Evolutionary conservation across 2,797 vertebrate species (phyloP).

Genomic region (Emys orbicularis): DNA sequence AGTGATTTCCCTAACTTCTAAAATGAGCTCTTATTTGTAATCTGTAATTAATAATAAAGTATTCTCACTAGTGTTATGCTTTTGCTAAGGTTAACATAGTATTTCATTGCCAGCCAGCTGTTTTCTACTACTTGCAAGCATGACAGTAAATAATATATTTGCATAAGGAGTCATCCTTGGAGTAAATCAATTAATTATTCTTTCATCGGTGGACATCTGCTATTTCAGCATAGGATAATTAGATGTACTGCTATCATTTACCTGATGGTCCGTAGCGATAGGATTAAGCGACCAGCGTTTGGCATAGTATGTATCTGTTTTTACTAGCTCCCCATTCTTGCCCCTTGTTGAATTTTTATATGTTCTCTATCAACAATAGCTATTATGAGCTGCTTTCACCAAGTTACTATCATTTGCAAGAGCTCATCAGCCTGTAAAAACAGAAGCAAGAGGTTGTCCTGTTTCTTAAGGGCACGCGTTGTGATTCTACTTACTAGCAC

Average conservation of each 20-base stretch:
- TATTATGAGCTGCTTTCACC: background rate
- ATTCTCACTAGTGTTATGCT: constrained; percentile 39
- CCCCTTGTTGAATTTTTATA: background rate
- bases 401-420: background rate
- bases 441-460: background rate
- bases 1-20: constrained; percentile 51
- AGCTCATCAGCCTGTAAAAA: background rate
- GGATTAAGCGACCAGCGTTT: constrained; percentile 22
- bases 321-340: constrained; percentile 24
- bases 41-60: constrained; percentile 79
- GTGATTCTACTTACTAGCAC: background rate
- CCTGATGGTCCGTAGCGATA: constrained; percentile 57
- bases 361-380: background rate
- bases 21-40: constrained; percentile 61
- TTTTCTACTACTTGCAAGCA: constrained; percentile 57
- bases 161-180: constrained; percentile 55
- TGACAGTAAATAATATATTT: constrained; percentile 64
- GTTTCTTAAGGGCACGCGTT: background rate
- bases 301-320: background rate
- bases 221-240: constrained; percentile 72
- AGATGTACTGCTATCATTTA: constrained; percentile 50
- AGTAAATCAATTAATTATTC: constrained; percentile 76
- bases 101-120: constrained; percentile 74
- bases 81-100: constrained; percentile 68
- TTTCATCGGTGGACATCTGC: constrained; percentile 72